Base-by-base conservation (phyloP, 2,888 invertebrate genomes). In the Dryobota labecula region DNA sequence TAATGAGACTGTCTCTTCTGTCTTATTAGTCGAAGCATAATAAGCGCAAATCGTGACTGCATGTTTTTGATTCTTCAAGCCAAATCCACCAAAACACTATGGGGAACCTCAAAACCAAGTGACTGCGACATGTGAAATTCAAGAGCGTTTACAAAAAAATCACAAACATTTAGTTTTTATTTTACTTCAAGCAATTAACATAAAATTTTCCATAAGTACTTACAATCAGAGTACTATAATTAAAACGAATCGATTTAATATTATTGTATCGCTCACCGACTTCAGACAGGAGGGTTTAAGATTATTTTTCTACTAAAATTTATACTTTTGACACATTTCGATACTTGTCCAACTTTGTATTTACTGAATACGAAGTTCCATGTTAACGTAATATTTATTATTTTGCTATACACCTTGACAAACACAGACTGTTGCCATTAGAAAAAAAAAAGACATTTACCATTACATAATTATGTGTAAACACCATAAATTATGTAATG, bases 311-410 rank as follows among this genome's bases (percentile, higher is more conserved):
- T 68, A 33, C 41, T 51, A 45, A 80, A 76, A 61, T 49, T 67
- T 51, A 13, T 62, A 66, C 72, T 72, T 70, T 33, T 43, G 60
- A 30, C 54, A 47, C 57, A 61, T 72, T 77, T 67, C 24, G 43
- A 30, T 73, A 43, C 68, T 65, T 53, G 33, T 57, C 45, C 36
- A 49, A 76, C 72, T 80, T 80, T 69, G 68, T 73, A 45, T 73
- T 70, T 62, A 57, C 41, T 13, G 61, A 67, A 70, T 38, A 69
- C 51, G 51, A 76, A 81, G 70, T 81, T 78, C 47, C n/a, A 47
- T 67, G 72, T 54, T 70, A 67, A 62, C 58, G 61, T 8, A 36
- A 67, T 70, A 70, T 76, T 76, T 68, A 74, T 79, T 78, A 68
- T 70, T 71, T 77, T 61, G 33, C 30, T 63, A 58, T 65, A 73